Conservation (phyloP, 2,888 invertebrate genomes). For the Thymelicus sylvestris region DNA sequence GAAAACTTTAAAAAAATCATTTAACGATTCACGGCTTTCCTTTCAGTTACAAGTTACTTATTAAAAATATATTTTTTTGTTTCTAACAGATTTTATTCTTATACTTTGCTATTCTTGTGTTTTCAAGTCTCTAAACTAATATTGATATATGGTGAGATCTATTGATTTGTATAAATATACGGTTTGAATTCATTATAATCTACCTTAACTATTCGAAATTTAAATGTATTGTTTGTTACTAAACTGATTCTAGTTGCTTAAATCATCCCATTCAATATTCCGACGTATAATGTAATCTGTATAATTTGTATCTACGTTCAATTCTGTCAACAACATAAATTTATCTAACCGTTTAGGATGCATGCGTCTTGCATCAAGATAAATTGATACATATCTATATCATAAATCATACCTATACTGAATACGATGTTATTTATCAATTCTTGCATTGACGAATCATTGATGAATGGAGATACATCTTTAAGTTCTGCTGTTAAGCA, state of each 20-base stretch:
- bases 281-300: background rate
- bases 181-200: no score
- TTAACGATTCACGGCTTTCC: no score
- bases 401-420: background rate
- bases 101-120: no score
- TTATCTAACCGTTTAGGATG: background rate
- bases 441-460: background rate
- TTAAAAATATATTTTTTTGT: no score
- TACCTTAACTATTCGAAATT: background rate
- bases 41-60: no score
- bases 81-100: no score
- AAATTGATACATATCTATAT: background rate
- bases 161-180: no score
- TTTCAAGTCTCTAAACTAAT: no score
- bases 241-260: background rate
- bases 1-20: no score
- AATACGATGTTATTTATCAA: background rate
- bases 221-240: background rate
- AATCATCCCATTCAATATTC: background rate
- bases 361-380: background rate
- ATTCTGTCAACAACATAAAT: constrained; percentile 8
- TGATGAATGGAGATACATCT: constrained; percentile 1
- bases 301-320: background rate
- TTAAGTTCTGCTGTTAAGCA: background rate
- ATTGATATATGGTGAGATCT: no score